Evolutionary conservation across 2,888 invertebrate species (phyloP), one percentile per base, ranked within the genome.

Genomic region (Halictus quadricinctus): DNA sequence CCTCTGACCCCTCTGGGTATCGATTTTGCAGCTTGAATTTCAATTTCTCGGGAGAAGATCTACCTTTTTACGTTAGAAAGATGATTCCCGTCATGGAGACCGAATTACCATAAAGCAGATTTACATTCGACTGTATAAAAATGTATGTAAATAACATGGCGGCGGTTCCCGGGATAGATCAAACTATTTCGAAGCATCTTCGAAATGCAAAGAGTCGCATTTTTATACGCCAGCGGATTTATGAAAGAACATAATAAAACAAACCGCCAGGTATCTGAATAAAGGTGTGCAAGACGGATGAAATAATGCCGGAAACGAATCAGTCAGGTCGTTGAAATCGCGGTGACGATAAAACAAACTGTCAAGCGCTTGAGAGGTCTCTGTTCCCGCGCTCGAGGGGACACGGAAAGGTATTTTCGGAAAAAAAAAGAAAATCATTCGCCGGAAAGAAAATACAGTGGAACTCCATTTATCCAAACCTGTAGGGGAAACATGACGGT

Each of bases 341-440:
- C 72, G 21, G 13, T 4, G 43, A 13, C 64, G 72, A 80, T 75
- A 54, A 79, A 66, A 54, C 69, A 66, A 76, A 83, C 43, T 72
- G 64, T 80, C 54, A 36, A 72, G 12, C 7, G 29, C 43, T 54
- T 15, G n/a, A 46, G n/a, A 12, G 21, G 25, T 41, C 36, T 18
- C 8, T 54, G 46, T 72, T 80, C 54, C 41, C 36, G 25, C 5
- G 15, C n/a, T 46, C 43, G 8, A 72, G 54, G n/a, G 54, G 72
- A 54, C 21, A 8, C 46, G n/a, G 43, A 29, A 54, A 15, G 50
- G 29, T 18, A 43, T 18, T 43, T 6, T 41, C 64, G n/a, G 6
- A 41, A 41, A 18, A 69, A 69, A 29, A 29, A 29, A 29, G 29
- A 29, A 29, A 36, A 36, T 41, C 21, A 36, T 7, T 18, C 41